These are phyloP conservation scores for Channallabes apus DNA, from an alignment of 2,797 vertebrate genomes.

Conservation along the genomic window DNA sequence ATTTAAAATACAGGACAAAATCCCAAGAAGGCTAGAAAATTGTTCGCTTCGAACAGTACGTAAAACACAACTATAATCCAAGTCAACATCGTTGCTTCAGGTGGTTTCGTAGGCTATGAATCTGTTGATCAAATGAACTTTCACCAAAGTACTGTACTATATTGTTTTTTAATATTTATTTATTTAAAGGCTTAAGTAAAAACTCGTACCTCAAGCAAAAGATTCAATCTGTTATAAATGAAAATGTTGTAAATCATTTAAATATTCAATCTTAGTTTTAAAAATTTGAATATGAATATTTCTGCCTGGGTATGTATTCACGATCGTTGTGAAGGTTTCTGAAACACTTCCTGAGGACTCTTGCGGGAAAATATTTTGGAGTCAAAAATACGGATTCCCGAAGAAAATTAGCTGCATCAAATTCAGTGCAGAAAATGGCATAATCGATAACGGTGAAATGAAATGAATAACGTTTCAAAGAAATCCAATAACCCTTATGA, in stretches of 20 bases:
- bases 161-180: neutral
- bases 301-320: neutral
- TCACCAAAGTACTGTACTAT: neutral
- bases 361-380: neutral
- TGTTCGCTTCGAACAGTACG: neutral
- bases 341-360: neutral
- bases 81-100: no score
- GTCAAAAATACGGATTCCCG: neutral
- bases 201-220: neutral
- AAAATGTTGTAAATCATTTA: neutral
- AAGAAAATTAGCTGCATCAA: neutral
- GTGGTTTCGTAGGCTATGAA: neutral
- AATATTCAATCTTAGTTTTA: neutral
- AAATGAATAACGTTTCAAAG: no score
- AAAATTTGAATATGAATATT: neutral
- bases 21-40: neutral
- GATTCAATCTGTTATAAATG: no score
- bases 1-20: neutral
- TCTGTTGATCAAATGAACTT: neutral
- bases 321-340: neutral
- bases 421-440: neutral
- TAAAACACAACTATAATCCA: neutral
- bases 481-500: neutral
- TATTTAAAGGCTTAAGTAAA: constrained; percentile 4
- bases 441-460: neutral